A percentile compares a stretch with the other conserved stretches of the same genome.
These are phyloP conservation scores for Pecten maximus DNA, from an alignment of 2,888 invertebrate genomes.

Conservation along the genomic window DNA sequence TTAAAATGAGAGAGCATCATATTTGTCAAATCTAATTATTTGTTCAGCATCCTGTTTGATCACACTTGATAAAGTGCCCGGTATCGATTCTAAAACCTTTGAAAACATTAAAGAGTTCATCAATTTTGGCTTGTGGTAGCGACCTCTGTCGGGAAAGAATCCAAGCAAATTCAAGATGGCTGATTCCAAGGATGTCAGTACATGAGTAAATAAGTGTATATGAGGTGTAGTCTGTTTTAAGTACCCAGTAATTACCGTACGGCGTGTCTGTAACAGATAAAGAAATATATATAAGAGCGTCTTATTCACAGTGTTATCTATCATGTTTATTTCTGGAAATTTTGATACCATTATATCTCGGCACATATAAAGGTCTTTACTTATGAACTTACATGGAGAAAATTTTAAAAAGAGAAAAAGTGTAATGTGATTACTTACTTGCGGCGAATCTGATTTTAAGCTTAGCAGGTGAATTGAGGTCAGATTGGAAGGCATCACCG, in stretches of 20 bases:
- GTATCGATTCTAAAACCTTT: conserved; percentile 59
- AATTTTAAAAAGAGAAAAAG: conserved; percentile 1
- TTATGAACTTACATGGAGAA: too few species aligned
- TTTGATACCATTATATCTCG: too few species aligned
- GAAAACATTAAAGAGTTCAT: conserved; percentile 58
- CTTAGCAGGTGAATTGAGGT: conserved; percentile 60
- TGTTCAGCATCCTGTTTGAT: conserved; percentile 59
- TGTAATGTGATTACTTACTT: conserved; percentile 54
- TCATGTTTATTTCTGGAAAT: too few species aligned
- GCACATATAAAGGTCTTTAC: too few species aligned
- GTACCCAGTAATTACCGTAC: conserved; percentile 70
- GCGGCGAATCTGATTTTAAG: conserved; percentile 64
- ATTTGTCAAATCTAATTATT: neutral
- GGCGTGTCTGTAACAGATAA: conserved; percentile 60
- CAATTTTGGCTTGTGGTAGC: conserved; percentile 56
- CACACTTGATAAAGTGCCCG: conserved; percentile 56
- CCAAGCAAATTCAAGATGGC: conserved; percentile 71
- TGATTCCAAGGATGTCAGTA: conserved; percentile 58
- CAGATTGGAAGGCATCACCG: conserved; percentile 67
- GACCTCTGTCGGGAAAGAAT: conserved; percentile 64
- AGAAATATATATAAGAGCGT: too few species aligned
- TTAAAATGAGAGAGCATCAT: neutral
- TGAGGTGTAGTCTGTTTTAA: conserved; percentile 69
- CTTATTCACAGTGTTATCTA: too few species aligned
- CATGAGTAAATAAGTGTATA: conserved; percentile 72